Evolutionary conservation across 2,888 invertebrate genomes (phyloP).

Genomic region (Cataglyphis cursor): DNA sequence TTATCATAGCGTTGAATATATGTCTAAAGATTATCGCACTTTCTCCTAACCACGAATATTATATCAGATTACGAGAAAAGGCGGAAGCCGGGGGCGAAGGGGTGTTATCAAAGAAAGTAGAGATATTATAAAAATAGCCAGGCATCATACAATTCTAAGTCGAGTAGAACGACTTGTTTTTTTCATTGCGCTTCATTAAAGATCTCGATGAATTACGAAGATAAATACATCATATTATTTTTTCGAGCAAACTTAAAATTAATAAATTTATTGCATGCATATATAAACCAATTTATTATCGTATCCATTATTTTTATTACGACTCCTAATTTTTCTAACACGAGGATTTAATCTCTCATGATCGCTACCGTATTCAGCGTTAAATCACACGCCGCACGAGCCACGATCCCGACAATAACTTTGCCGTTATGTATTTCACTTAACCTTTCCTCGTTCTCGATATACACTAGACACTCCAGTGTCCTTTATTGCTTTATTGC

Average conservation of each 20-base stretch:
- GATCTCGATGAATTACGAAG: background rate
- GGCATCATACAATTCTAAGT: background rate
- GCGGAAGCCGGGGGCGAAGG: background rate
- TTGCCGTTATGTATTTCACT: constrained; percentile 34
- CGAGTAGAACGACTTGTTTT: background rate
- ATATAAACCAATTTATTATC: background rate
- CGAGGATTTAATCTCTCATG: background rate
- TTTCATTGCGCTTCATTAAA: background rate
- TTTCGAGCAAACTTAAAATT: background rate
- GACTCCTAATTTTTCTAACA: constrained; percentile 22
- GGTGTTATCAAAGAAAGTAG: constrained; percentile 42
- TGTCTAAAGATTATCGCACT: background rate
- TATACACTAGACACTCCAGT: constrained; percentile 32
- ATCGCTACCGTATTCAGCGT: background rate
- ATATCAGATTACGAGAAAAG: constrained; percentile 31
- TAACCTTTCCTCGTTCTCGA: constrained; percentile 25
- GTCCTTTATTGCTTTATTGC: constrained; percentile 55
- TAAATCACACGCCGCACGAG: constrained; percentile 23
- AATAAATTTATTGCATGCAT: background rate
- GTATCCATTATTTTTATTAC: background rate
- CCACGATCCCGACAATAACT: constrained; percentile 38
- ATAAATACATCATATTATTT: background rate
- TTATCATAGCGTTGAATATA: constrained; percentile 1
- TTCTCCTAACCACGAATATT: constrained; percentile 29
- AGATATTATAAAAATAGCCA: background rate